Base-by-base conservation (phyloP, 2,113 vertebrate genomes). In the Lepus timidus region DNA sequence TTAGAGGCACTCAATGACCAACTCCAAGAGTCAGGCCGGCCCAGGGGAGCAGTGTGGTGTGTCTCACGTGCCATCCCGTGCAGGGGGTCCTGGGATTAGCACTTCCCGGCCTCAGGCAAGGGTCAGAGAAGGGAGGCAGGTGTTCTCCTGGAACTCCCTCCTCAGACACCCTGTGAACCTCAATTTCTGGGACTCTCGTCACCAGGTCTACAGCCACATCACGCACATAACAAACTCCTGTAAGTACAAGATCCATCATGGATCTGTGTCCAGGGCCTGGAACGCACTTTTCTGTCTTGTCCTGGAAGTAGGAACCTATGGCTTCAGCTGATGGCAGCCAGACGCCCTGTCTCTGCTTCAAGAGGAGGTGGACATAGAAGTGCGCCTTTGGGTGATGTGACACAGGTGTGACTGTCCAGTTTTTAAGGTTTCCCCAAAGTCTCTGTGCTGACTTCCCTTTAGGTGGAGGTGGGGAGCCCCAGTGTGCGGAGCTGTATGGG, bases 1-100 rank as follows among this genome's bases (percentile, higher is more conserved):
- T 97, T 97, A 97, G 96, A 92, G 96, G 96, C 95, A 97, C 87
- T 62, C 9, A 95, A 68, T 84, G 87, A 95, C 68, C 85, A 97
- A 96, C 85, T 96, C 95, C 89, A 84, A 97, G 93, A 94, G 91
- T 73, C 96, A 96, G 55, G 78, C 91, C 95, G 19, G 96, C 93
- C 91, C 92, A 58, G 91, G 85, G 91, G 80, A 95, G 64, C 58
- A 74, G 12, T 94, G 95, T 96, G 90, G 87, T 95, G 74, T 67
- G 73, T 93, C 79, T 88, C 92, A 74, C 51, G 94, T 29, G 9
- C 93, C 88, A 85, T 94, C 87, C 83, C 83, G 90, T 1, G 31
- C 74, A 55, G 33, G 58, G 86, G 87, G 94, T 89, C 94, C 92
- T 97, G 96, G 96, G 94, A 94, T 96, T 97, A 95, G 85, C 90